Conservation (phyloP, 2,888 invertebrate genomes). For the Heteromyza rotundicornis region DNA sequence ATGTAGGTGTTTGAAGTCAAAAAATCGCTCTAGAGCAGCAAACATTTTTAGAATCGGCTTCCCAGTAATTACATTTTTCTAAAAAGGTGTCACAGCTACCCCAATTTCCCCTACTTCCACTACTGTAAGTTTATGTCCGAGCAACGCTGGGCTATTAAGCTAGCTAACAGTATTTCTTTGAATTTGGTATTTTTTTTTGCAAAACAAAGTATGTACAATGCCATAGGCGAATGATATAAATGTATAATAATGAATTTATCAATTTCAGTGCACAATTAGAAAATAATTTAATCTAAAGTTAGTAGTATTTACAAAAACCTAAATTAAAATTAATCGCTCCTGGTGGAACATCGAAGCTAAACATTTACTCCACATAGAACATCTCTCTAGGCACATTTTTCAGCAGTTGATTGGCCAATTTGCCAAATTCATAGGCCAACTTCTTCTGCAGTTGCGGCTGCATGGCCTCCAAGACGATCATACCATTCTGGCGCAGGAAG, state of each 20-base stretch:
- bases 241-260: neutral
- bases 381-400: constrained; percentile 69
- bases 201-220: neutral
- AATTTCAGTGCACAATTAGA: neutral
- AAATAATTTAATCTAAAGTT: neutral
- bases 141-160: too few species aligned
- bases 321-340: neutral
- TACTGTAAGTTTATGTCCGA: too few species aligned
- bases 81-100: too few species aligned
- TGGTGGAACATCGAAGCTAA: neutral
- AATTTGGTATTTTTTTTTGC: neutral
- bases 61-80: too few species aligned
- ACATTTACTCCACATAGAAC: constrained; percentile 59
- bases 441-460: constrained; percentile 72
- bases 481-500: constrained; percentile 73
- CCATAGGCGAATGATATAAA: neutral
- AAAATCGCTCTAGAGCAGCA: too few species aligned
- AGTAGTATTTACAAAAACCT: constrained; percentile 9
- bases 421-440: constrained; percentile 69
- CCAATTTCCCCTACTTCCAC: too few species aligned
- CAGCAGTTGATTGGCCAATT: constrained; percentile 71
- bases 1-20: too few species aligned
- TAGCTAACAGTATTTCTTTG: too few species aligned
- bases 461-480: constrained; percentile 74
- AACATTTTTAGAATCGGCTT: too few species aligned